These are phyloP conservation scores for Cheilosia soror DNA, from an alignment of 2,888 invertebrate genomes.

Conservation along the genomic window DNA sequence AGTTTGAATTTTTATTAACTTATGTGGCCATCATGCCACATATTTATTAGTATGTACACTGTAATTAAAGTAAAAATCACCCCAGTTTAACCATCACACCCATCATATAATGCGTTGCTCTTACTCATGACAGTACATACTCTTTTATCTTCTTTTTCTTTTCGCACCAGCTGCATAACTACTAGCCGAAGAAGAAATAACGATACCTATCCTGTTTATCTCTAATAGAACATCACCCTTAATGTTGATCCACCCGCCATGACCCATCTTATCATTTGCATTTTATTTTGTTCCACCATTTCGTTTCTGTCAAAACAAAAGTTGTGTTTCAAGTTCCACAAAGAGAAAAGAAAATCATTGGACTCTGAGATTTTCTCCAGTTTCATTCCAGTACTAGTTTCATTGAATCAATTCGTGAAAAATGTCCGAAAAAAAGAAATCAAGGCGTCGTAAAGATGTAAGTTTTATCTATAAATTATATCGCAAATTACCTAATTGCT, in stretches of 20 bases:
- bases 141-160: no score
- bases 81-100: no score
- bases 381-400: constrained; percentile 35
- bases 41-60: no score
- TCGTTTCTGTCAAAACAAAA: constrained; percentile 31
- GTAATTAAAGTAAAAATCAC: no score
- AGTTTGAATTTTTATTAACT: no score
- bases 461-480: constrained; percentile 76
- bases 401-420: constrained; percentile 68
- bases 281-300: not conserved
- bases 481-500: not conserved
- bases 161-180: no score
- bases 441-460: constrained; percentile 83
- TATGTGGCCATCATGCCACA: no score
- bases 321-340: not conserved
- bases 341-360: constrained; percentile 26
- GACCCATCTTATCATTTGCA: not conserved
- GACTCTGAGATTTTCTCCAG: constrained; percentile 52
- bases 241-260: no score
- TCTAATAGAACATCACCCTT: not conserved
- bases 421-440: constrained; percentile 83
- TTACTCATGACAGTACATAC: no score
- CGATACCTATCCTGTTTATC: no score
- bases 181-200: no score
- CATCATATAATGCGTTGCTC: no score